phyloP scores from a whole-genome alignment of 1,140 invertebrate genomes.

The Zaprionus nigranus region DNA sequence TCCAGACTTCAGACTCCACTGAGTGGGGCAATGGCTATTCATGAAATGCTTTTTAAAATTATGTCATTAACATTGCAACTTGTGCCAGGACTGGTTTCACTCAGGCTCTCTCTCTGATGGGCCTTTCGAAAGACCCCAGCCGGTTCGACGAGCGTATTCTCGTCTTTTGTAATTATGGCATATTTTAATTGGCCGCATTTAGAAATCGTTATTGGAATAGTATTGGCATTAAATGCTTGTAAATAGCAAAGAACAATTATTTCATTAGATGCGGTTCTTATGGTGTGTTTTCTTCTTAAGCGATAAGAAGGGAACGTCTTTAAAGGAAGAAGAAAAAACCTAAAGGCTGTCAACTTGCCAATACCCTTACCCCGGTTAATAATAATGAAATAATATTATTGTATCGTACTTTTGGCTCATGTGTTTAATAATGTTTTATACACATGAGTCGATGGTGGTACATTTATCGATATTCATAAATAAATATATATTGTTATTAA shows the following conservation, averaged over 20 bases:
- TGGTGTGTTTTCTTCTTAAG: conserved; percentile 8
- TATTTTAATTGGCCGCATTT: conserved; percentile 68
- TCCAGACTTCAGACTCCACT: conserved; percentile 12
- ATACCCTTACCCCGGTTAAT: neutral
- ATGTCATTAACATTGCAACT: conserved; percentile 79
- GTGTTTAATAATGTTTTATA: too few relatives aligned
- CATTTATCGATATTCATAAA: neutral
- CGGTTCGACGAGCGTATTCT: conserved; percentile 29
- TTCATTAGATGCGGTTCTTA: conserved; percentile 60
- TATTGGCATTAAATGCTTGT: conserved; percentile 76
- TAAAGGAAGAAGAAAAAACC: neutral
- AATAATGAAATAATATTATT: neutral
- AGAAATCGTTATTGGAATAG: conserved; percentile 57
- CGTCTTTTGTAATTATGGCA: conserved; percentile 66
- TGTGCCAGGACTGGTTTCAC: conserved; percentile 62
- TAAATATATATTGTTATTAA: neutral
- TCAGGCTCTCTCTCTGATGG: conserved; percentile 31
- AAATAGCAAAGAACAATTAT: conserved; percentile 73
- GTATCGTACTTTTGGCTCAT: too few relatives aligned
- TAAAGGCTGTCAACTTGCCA: neutral
- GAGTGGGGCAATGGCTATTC: conserved; percentile 59
- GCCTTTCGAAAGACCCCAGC: conserved; percentile 17
- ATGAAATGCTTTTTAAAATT: conserved; percentile 77
- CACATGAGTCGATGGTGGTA: too few relatives aligned
- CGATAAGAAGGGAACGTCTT: neutral